Base-by-base conservation (phyloP, 2,797 vertebrate genomes). In the Trematomus bernacchii region DNA sequence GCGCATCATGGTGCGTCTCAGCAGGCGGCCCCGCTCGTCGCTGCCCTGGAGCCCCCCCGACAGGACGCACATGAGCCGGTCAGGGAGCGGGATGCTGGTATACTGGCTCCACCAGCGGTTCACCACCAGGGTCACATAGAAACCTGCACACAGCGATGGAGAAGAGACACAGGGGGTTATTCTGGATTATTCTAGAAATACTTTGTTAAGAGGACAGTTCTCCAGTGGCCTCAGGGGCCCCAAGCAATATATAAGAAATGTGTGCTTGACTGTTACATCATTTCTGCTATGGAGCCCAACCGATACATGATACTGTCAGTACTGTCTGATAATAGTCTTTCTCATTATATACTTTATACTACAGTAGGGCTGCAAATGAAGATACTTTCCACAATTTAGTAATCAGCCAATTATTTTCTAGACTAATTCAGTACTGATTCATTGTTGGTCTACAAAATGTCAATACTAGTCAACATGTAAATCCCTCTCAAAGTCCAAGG, bases 51-150 rank as follows among this genome's bases (percentile, higher is more conserved):
- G 95, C 0, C 93, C 94, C 13, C 95, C 96, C 0, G 93, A 96
- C 76, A 97, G 94, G 3, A 93, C 70, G 16, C 96, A 96, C 96
- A 97, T 97, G 50, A 98, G 94, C 59, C 94, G 70, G 65, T 97
- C 97, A 0, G 97, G 96, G 3, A 96, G 88, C 0, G 97, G 97
- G 90, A 97, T 96, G 84, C 92, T 94, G 5, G 93, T 95, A 90
- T 97, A 98, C 91, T 98, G 97, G 63, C 83, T 96, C 97, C 97
- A 97, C 97, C 97, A 98, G 4, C 97, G 96, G 89, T 97, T 96
- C 89, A 98, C 96, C 84, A 97, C 96, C 83, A 98, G 89, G 1
- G 95, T 97, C 85, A 98, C 96, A 6, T 97, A 98, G 88, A 98
- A 98, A 69, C 97, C 97, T 97, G 91, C 2, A 2, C 46, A 43